Evolutionary conservation across 2,888 invertebrate genomes (phyloP).

Genomic region (Catocala fraxini): DNA sequence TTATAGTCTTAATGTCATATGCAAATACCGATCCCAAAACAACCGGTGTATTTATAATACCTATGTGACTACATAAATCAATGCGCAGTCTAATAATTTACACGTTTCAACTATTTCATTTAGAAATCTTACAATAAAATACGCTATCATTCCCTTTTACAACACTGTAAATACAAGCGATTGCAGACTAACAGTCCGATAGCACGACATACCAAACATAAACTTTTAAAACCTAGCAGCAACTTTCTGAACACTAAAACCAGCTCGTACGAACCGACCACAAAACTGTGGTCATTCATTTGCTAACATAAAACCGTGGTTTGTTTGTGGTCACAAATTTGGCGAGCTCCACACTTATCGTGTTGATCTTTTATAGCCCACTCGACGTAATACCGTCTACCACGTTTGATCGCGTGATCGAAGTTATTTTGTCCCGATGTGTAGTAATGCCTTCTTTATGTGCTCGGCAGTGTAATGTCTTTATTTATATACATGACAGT

Average conservation of each 20-base stretch:
- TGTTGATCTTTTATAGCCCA: conserved; percentile 40
- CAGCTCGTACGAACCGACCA: conserved; percentile 11
- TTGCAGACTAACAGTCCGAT: background rate
- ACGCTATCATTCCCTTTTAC: too few relatives aligned
- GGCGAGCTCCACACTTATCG: conserved; percentile 32
- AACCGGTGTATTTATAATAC: too few relatives aligned
- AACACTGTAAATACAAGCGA: too few relatives aligned
- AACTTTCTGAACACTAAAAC: background rate
- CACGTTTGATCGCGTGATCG: conserved; percentile 61
- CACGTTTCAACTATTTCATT: too few relatives aligned
- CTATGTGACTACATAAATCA: too few relatives aligned
- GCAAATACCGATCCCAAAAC: too few relatives aligned
- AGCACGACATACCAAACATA: background rate
- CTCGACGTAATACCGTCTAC: conserved; percentile 40
- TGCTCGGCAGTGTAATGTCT: conserved; percentile 58
- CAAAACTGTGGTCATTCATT: conserved; percentile 24
- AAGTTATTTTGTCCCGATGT: conserved; percentile 56
- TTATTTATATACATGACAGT: conserved; percentile 51
- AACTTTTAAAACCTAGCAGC: background rate
- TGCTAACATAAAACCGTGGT: conserved; percentile 19
- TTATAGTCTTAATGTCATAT: too few relatives aligned
- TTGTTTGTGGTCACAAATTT: conserved; percentile 25
- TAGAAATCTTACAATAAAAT: too few relatives aligned
- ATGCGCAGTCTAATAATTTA: too few relatives aligned
- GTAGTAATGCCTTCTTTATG: conserved; percentile 49